A percentile compares a stretch with the other conserved stretches of the same genome.
phyloP scores from a whole-genome alignment of 2,113 vertebrate genomes.

The Axis porcinus region DNA sequence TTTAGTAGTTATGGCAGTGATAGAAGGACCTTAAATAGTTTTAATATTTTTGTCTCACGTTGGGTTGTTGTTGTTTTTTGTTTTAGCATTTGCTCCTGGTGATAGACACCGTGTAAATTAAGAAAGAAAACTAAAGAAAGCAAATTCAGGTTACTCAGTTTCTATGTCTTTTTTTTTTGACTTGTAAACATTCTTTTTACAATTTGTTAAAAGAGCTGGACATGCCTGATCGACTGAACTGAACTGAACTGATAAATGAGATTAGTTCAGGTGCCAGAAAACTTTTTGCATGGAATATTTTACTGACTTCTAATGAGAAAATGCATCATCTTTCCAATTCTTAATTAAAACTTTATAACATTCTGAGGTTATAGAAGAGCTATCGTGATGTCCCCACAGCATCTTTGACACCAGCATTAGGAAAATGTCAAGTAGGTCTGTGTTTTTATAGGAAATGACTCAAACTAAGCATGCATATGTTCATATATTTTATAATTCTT shows the following conservation, averaged over 20 bases:
- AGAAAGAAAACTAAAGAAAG: neutral
- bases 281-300: neutral
- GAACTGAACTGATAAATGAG: neutral
- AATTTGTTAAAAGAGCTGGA: neutral
- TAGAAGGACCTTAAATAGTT: neutral
- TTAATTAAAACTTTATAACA: neutral
- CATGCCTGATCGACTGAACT: no score
- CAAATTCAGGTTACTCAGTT: neutral
- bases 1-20: neutral
- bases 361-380: neutral
- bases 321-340: neutral
- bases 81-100: neutral
- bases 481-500: neutral
- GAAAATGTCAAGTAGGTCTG: neutral
- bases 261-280: neutral
- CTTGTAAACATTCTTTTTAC: neutral
- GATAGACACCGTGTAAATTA: neutral
- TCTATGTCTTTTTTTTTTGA: neutral
- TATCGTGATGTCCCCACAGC: neutral
- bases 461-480: neutral
- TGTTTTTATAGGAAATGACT: neutral
- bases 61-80: neutral
- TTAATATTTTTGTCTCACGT: neutral
- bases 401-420: neutral
- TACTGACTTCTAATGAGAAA: neutral